Evolutionary conservation across 2,113 vertebrate genomes (phyloP), one percentile per base, ranked within the genome.

Genomic region (Perccottus glenii): DNA sequence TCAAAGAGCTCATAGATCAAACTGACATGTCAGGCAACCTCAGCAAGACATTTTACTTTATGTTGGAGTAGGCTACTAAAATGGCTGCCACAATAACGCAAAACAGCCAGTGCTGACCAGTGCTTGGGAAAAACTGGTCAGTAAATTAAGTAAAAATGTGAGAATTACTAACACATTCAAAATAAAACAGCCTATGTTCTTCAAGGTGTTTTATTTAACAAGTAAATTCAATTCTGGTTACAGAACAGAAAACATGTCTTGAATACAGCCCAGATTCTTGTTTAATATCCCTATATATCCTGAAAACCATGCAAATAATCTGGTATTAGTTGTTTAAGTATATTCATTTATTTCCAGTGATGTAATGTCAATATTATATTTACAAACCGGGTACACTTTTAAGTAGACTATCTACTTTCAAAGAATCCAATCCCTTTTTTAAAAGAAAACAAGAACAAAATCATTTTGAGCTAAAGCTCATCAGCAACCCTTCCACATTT

Each of bases 41-140:
- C 10, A 52, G 50, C 9, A 51, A 72, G 53, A 52, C 32, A 47
- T 60, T 63, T 72, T 38, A 72, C 47, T 77, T 60, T 64, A 8
- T 65, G 70, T 44, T 77, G 10, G 84, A 81, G 83, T 27, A n/a
- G n/a, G n/a, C n/a, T n/a, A 87, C 75, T 87, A 92, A 93, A 90
- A 92, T 91, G 92, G 92, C 91, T 93, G 90, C 90, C 90, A 81
- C 76, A 67, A 75, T 57, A 72, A 49, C 60, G 45, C 51, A 75
- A 66, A 62, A 67, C 82, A 65, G 85, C 76, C 84, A 78, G 75
- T 81, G 66, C 19, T 27, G 19, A 27, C 19, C 11, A 80, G 77
- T 85, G 85, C 19, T 75, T 78, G 80, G 82, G 77, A 81, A 53
- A 59, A 70, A 48, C 70, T 75, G 73, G 71, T 77, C 51, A 73